Base-by-base conservation (phyloP, 2,888 invertebrate species). In the Eupithecia tripunctaria region DNA sequence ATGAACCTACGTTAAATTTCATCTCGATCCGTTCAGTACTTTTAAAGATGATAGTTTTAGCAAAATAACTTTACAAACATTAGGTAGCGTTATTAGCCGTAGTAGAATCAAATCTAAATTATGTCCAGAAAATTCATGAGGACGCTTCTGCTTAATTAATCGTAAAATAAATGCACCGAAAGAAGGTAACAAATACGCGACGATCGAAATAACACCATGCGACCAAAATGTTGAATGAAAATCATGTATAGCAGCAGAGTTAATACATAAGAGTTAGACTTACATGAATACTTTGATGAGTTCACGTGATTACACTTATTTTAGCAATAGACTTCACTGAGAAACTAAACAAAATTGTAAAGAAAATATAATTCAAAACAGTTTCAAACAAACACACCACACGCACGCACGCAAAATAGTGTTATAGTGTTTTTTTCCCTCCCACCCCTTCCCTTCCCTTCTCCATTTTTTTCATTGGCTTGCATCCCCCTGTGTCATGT, bases 251-350 rank as follows among this genome's bases (percentile, higher is more conserved):
- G 0, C 18, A 60, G 15, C 29, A 60, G 8, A 60, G 18, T 29
- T 4, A 60, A 29, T 29, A 60, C 15, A 29, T 60, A 5, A 29
- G 18, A 60, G 29, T 51, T 21, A 7, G 18, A 72, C 72, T 72
- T 59, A 72, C 72, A 72, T 72, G 68, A 59, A 68, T 68, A 56
- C 72, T 41, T 81, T 80, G 70, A 5, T 14, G 25, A 56, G 12
- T 25, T 14, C 25, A 14, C 60, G 15, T 29, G 18, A 29, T 60
- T 60, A 18, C 18, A 60, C 29, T 27, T 15, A 29, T 29, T 18
- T 29, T 60, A 29, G 10, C 18, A 18, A 18, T 29, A 27, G 3
- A 60, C 7, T 60, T 60, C 18, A 60, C 27, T 25, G 14, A 60
- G 29, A 27, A 60, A 29, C 18, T 8, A n/a, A 7, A 29, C 18